Base-by-base conservation (phyloP, 2,113 vertebrate genomes). In the Gallinago jamesoni region DNA sequence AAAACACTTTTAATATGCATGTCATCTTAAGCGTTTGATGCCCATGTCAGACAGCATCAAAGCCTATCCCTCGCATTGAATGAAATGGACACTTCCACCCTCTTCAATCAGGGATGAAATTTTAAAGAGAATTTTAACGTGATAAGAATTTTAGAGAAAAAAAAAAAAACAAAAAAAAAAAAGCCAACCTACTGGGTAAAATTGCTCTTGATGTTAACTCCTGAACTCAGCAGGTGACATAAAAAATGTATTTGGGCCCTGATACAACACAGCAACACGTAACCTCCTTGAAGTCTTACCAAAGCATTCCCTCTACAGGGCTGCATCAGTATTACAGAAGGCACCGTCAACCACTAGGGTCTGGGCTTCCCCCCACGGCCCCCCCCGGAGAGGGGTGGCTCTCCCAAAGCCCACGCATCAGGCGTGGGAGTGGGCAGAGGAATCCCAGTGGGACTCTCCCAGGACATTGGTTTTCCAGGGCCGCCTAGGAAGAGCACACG, bases 301-400 rank as follows among this genome's bases (percentile, higher is more conserved):
- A 43, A 97, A 97, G 95, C 83, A 53, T 97, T 93, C 97, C 97
- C 97, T 97, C 97, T 97, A 45, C 96, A 97, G 97, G 96, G 47
- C 85, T 80, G 12, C 37, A 0, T 30, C 18, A 94, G 97, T 84
- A 97, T 57, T 97, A 85, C 97, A 97, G 83, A 76, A 67, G n/a
- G 8, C 62, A 31, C 39, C 21, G 4, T 2, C 30, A 9, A 10
- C 25, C 11, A 30, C 76, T 57, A 76, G 10, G 69, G 28, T 66
- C 66, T 7, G 4, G 5, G 1, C 66, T 80, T 24, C 22, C 27
- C 9, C 14, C 23, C 1, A 7, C 12, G 14, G 6, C 27, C 16
- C 12, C 22, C 22, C 5, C 16, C 1, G 1, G 24, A 23, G 73
- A 14, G 39, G 19, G 25, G 2, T 43, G 64, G 14, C 39, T 76